These are phyloP conservation scores for Ibycter americanus DNA, from an alignment of 2,797 vertebrate species.

Conservation along the genomic window DNA sequence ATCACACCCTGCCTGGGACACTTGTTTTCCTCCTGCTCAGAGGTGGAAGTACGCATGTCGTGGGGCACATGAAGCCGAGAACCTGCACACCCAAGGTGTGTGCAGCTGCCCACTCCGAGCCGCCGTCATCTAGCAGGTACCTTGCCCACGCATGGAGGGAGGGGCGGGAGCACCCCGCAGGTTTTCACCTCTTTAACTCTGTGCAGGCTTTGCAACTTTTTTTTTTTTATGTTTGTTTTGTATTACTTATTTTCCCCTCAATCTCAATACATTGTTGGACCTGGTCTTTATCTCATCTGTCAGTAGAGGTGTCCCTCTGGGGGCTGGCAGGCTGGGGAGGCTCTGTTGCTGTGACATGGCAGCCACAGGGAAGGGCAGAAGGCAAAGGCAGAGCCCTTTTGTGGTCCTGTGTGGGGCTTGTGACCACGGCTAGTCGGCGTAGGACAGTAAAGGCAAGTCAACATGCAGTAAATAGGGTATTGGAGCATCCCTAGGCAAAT, in stretches of 20 bases:
- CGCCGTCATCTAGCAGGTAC: neutral
- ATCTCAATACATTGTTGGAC: neutral
- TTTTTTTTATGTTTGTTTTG: neutral
- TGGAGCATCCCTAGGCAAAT: neutral
- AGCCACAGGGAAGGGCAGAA: neutral
- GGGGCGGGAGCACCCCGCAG: fast-evolving
- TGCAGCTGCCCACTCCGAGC: neutral
- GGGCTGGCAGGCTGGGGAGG: neutral
- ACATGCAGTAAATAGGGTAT: fast-evolving
- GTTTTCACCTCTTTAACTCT: neutral
- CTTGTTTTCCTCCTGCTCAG: neutral
- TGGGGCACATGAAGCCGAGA: neutral
- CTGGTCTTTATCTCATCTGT: neutral
- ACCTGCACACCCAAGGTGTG: neutral
- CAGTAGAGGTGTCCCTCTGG: neutral
- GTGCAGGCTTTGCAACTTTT: neutral
- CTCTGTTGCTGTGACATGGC: neutral
- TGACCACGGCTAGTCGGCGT: fast-evolving
- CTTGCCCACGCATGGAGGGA: neutral
- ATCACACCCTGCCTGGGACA: neutral
- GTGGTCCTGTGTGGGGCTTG: neutral
- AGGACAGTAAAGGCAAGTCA: neutral
- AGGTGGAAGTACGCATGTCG: fast-evolving
- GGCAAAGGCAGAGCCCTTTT: neutral
- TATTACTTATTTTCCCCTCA: neutral